Percentiles rank a stretch among this genome's conserved stretches.
Evolutionary conservation across 92 coral and sea anemone species (phyloP).

Genomic region (Parazoanthus swiftii): DNA sequence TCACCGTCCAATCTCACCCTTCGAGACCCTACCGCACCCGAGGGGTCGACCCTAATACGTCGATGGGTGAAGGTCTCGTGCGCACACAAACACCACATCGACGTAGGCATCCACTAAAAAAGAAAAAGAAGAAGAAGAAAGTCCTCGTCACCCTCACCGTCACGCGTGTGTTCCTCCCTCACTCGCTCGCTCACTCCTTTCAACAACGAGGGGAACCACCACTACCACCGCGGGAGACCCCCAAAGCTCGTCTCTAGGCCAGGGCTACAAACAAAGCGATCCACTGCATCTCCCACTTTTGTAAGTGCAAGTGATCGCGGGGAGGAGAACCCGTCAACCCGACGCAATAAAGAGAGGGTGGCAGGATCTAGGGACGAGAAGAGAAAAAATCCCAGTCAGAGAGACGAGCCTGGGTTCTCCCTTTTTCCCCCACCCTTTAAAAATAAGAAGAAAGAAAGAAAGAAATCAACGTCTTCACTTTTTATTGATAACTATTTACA

Average conservation of each 20-base stretch:
- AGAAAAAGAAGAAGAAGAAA: background rate
- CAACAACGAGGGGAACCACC: slow-evolving; percentile 8
- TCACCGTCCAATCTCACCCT: background rate
- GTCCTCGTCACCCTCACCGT: slow-evolving; percentile 13
- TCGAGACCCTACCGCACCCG: slow-evolving; percentile 2
- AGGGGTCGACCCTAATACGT: background rate
- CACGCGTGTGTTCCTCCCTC: slow-evolving; percentile 2
- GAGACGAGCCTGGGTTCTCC: slow-evolving; percentile 8
- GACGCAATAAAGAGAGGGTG: too few relatives aligned
- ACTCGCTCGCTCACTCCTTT: background rate
- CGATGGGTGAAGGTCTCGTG: slow-evolving; percentile 3
- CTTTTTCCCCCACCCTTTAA: slow-evolving; percentile 4
- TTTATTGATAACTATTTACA: background rate
- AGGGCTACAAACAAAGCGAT: slow-evolving; percentile 8
- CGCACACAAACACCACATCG: slow-evolving; percentile 5
- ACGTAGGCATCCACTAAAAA: slow-evolving; percentile 6
- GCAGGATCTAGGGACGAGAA: too few relatives aligned
- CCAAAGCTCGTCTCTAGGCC: slow-evolving; percentile 11
- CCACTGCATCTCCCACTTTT: slow-evolving; percentile 10
- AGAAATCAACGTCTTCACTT: slow-evolving; percentile 7
- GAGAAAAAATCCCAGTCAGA: background rate
- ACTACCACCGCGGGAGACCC: slow-evolving; percentile 8
- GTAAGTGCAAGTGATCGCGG: slow-evolving; percentile 5
- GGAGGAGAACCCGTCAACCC: slow-evolving; percentile 4
- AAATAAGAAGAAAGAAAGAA: slow-evolving; percentile 5